A percentile compares a stretch with the other conserved stretches of the same genome.
Conservation (phyloP, 2,797 vertebrate species). For the Bucorvus abyssinicus region DNA sequence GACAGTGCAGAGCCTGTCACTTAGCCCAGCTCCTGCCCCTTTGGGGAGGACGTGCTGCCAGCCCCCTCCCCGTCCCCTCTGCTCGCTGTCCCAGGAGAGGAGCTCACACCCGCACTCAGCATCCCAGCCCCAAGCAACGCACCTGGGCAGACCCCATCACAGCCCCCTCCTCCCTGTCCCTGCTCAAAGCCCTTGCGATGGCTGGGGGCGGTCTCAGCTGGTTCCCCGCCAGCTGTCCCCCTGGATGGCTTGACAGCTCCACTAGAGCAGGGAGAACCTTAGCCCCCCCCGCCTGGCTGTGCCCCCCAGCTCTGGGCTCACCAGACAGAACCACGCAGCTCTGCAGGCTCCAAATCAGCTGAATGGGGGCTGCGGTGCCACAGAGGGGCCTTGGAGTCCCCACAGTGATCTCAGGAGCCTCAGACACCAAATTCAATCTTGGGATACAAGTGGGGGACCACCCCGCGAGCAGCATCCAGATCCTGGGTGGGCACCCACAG, state of each 20-base stretch:
- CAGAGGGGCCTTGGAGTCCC: neutral
- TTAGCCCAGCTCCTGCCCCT: neutral
- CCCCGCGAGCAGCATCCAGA: fast-evolving
- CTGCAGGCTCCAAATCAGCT: fast-evolving
- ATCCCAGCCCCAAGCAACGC: neutral
- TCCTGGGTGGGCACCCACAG: neutral
- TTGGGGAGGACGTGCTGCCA: neutral
- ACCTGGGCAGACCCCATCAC: neutral
- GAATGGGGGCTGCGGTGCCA: neutral
- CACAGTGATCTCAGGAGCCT: neutral
- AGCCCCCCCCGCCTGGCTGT: neutral
- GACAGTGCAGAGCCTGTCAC: fast-evolving
- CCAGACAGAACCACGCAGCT: fast-evolving
- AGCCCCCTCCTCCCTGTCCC: too few relatives aligned
- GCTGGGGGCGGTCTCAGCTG: fast-evolving
- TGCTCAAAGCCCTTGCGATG: neutral
- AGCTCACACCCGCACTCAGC: neutral
- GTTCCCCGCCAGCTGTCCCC: too few relatives aligned
- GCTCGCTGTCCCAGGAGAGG: neutral
- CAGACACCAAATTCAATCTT: neutral
- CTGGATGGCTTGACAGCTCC: neutral
- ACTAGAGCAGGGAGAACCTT: neutral
- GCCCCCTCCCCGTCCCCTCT: neutral
- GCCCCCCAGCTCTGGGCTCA: fast-evolving
- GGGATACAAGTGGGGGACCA: neutral